Evolutionary conservation across 2,888 invertebrate species (phyloP).

Genomic region (Hedya salicella): DNA sequence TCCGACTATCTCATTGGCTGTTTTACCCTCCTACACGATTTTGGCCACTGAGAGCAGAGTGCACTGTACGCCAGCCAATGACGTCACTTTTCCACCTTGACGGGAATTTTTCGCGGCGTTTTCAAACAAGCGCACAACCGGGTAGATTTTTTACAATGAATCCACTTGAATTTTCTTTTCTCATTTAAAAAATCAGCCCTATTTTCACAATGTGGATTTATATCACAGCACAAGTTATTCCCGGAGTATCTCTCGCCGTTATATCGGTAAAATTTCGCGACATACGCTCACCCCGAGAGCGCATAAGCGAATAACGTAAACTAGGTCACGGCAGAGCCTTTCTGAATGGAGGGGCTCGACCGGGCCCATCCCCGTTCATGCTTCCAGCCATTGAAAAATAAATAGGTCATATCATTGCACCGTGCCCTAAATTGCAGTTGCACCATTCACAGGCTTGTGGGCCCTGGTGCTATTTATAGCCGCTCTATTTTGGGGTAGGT

Average conservation of each 20-base stretch:
- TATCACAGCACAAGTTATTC: neutral
- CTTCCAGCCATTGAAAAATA: slow-evolving; percentile 82
- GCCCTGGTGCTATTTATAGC: slow-evolving; percentile 77
- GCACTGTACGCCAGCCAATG: slow-evolving; percentile 60
- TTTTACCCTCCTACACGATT: slow-evolving; percentile 49
- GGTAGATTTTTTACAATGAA: slow-evolving; percentile 48
- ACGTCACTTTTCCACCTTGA: slow-evolving; percentile 53
- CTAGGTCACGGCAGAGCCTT: slow-evolving; percentile 76
- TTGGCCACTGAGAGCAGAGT: slow-evolving; percentile 63
- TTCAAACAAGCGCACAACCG: slow-evolving; percentile 61
- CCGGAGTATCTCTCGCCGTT: slow-evolving; percentile 2
- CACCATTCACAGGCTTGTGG: slow-evolving; percentile 74
- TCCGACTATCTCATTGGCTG: slow-evolving; percentile 61
- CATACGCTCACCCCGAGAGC: slow-evolving; percentile 34
- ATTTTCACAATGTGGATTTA: neutral
- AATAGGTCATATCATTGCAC: slow-evolving; percentile 83
- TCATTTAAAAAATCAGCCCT: slow-evolving; percentile 2
- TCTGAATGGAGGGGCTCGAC: slow-evolving; percentile 80
- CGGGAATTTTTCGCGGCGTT: slow-evolving; percentile 58
- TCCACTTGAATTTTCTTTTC: neutral
- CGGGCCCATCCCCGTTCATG: slow-evolving; percentile 80
- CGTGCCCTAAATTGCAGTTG: slow-evolving; percentile 75
- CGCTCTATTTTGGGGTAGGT: slow-evolving; percentile 83
- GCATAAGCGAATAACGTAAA: slow-evolving; percentile 56
- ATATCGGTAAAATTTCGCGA: slow-evolving; percentile 20